Base-by-base conservation (phyloP, 2,888 invertebrate species). In the Quadriops clusia region DNA sequence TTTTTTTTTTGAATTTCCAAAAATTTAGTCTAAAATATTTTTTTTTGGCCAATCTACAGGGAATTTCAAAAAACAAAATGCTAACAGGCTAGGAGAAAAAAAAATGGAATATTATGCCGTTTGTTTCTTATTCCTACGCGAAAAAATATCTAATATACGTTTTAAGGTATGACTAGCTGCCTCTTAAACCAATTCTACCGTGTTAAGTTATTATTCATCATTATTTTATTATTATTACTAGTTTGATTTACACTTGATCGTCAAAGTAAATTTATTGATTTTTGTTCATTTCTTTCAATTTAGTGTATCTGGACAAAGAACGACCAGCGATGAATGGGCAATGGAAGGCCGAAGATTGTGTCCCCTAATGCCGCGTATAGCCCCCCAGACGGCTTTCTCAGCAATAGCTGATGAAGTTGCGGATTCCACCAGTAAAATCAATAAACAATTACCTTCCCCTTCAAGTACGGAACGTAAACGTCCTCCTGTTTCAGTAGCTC, bases 321-420 rank as follows among this genome's bases (percentile, higher is more conserved):
- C 74, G 53, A 75, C 77, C 36, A 67, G 68, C 35, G 65, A 67
- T 34, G 61, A 83, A 62, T 91, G 91, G 91, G 74, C 81, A 40
- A 73, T 82, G 44, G 91, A 91, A 61, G 91, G 91, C 8, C 71
- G 89, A 18, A 70, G 91, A 46, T 63, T 77, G 37, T 75, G 87
- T 46, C 89, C 91, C 2, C 63, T 90, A 25, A 65, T 91, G 62
- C 83, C 87, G 4, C 69, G 90, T 36, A 72, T 81, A n/a, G 72
- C 82, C 30, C 82, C 89, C 5, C 84, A 86, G 52, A 87, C 89
- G 4, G 79, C 80, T 20, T 82, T 84, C 54, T 80, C 84, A 35
- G 75, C 78, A 38, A 68, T 87, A 42, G 89, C 90, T 8, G 86
- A 87, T 58, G 79, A 77, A 55, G 73, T 77, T 29, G 82, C 84